Percentiles rank a stretch among this genome's conserved stretches.
These are phyloP conservation scores for Chrysolina oricalcia DNA, from an alignment of 2,888 invertebrate genomes.

Conservation along the genomic window DNA sequence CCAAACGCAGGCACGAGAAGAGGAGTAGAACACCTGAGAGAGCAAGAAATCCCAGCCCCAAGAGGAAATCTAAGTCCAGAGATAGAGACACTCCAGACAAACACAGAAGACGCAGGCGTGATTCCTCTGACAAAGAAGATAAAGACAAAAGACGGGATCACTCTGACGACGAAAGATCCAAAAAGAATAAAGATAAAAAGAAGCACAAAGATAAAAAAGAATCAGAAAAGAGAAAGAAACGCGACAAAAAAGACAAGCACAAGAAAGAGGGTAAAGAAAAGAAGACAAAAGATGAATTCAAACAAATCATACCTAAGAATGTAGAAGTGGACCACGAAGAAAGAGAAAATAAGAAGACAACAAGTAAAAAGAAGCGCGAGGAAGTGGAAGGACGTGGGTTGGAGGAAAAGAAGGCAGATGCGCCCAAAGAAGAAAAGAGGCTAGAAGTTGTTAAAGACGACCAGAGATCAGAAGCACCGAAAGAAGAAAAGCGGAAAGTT, in stretches of 20 bases:
- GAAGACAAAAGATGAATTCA: slow-evolving; percentile 64
- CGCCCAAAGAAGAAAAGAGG: slow-evolving; percentile 72
- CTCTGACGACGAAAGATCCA: slow-evolving; percentile 68
- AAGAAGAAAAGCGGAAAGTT: slow-evolving; percentile 73
- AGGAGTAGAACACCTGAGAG: slow-evolving; percentile 58
- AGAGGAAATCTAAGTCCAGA: slow-evolving; percentile 71
- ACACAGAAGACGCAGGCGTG: slow-evolving; percentile 65
- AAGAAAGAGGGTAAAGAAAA: slow-evolving; percentile 66
- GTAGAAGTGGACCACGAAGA: slow-evolving; percentile 65
- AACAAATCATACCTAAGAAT: slow-evolving; percentile 61
- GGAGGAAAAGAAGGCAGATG: slow-evolving; percentile 66
- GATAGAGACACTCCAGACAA: slow-evolving; percentile 65
- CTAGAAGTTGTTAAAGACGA: slow-evolving; percentile 73
- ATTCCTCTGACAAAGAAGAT: slow-evolving; percentile 59
- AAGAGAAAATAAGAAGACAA: slow-evolving; percentile 38
- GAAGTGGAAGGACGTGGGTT: slow-evolving; percentile 56
- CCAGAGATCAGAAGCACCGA: slow-evolving; percentile 74
- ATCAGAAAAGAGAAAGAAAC: slow-evolving; percentile 70
- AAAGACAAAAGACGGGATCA: slow-evolving; percentile 62
- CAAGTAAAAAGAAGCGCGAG: slow-evolving; percentile 71
- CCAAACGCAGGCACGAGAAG: slow-evolving; percentile 51
- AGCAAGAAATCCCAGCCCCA: slow-evolving; percentile 63
- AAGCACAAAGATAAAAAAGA: slow-evolving; percentile 75
- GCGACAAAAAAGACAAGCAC: slow-evolving; percentile 70
- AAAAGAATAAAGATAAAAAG: slow-evolving; percentile 73